phyloP scores from a whole-genome alignment of 2,797 vertebrate species.

The Karalla daura region DNA sequence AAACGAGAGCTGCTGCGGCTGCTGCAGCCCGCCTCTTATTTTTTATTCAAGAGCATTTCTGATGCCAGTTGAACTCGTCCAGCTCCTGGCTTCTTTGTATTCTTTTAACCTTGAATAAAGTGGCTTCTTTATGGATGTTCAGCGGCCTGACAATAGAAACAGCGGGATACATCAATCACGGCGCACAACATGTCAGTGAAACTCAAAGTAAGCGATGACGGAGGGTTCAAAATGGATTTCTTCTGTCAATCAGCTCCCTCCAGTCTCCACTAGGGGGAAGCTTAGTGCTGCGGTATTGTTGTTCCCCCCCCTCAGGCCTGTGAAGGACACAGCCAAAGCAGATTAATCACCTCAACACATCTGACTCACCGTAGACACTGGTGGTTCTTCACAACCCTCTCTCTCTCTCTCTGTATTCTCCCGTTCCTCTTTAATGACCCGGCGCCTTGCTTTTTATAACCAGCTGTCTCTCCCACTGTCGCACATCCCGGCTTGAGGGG shows the following conservation, averaged over 20 bases:
- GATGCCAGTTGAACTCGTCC: not conserved
- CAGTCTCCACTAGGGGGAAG: slow-evolving; percentile 62
- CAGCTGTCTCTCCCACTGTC: slow-evolving; percentile 45
- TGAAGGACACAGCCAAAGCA: slow-evolving; percentile 72
- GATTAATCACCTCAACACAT: slow-evolving; percentile 77
- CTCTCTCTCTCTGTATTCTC: slow-evolving; percentile 51
- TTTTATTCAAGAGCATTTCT: not conserved
- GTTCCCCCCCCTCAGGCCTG: slow-evolving; percentile 33
- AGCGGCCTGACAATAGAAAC: slow-evolving; percentile 11
- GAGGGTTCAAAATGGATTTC: not conserved
- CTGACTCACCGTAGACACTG: slow-evolving; percentile 75
- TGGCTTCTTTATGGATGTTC: not conserved
- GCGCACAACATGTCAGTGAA: not conserved
- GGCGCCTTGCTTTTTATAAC: slow-evolving; percentile 62
- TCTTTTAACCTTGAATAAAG: slow-evolving; percentile 8
- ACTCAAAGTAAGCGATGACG: slow-evolving; percentile 8
- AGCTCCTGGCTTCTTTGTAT: not conserved
- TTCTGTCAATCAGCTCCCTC: not conserved
- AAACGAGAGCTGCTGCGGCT: not conserved
- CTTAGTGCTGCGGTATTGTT: slow-evolving; percentile 11
- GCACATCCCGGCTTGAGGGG: slow-evolving; percentile 53
- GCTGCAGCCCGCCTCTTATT: not conserved
- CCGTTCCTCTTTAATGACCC: slow-evolving; percentile 57
- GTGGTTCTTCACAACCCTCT: slow-evolving; percentile 64
- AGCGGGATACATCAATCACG: slow-evolving; percentile 5